phyloP scores from a whole-genome alignment of 2,888 invertebrate species.

The Pocota personata region DNA sequence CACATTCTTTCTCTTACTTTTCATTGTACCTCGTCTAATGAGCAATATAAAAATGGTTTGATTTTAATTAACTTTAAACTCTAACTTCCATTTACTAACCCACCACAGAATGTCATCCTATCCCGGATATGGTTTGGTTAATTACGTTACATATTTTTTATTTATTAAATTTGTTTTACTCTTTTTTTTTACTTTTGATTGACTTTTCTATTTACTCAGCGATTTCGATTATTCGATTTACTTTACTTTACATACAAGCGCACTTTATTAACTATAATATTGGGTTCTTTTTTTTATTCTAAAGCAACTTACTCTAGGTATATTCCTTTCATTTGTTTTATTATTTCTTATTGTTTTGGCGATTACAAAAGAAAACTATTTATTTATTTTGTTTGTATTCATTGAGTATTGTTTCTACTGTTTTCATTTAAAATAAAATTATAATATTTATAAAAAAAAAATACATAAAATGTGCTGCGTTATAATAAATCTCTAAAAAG shows the following conservation, averaged over 20 bases:
- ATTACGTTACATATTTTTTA: constrained; percentile 34
- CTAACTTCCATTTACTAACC: neutral
- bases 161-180: neutral
- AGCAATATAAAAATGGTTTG: too few species aligned
- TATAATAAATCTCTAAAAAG: neutral
- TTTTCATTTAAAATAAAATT: neutral
- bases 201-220: constrained; percentile 56
- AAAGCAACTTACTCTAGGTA: constrained; percentile 45
- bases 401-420: constrained; percentile 25
- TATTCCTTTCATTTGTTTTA: constrained; percentile 9
- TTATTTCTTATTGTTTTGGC: constrained; percentile 18
- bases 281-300: constrained; percentile 31
- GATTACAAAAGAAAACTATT: constrained; percentile 49
- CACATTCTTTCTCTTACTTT: too few species aligned
- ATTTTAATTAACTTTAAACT: too few species aligned
- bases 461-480: constrained; percentile 8
- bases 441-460: neutral
- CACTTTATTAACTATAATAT: constrained; percentile 58
- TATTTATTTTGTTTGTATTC: neutral
- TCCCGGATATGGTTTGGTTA: constrained; percentile 46
- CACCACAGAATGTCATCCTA: constrained; percentile 32
- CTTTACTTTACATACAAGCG: constrained; percentile 54
- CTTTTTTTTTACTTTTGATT: constrained; percentile 41
- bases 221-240: constrained; percentile 30
- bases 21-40: too few species aligned